Conservation (phyloP, 2,797 vertebrate genomes). For the Capromys pilorides region DNA sequence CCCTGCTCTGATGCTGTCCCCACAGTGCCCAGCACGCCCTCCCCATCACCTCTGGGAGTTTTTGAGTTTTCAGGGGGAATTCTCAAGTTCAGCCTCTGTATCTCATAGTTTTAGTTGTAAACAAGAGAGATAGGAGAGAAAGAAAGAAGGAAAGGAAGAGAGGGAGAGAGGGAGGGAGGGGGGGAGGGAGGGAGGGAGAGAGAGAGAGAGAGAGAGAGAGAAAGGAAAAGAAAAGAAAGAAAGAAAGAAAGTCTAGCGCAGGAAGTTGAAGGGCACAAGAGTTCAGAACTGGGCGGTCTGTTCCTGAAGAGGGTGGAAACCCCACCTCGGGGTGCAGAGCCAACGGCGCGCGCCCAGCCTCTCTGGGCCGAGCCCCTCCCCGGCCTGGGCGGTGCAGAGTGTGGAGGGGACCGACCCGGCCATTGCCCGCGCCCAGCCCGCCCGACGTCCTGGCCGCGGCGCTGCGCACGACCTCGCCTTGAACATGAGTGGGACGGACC, state of each 20-base stretch:
- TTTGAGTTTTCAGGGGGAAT: neutral
- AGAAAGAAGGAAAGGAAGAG: neutral
- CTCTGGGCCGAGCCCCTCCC: slow-evolving; percentile 84
- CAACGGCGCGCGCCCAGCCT: slow-evolving; percentile 85
- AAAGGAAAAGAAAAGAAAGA: neutral
- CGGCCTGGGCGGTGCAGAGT: slow-evolving; percentile 75
- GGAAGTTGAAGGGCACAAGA: slow-evolving; percentile 25
- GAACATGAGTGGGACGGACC: slow-evolving; percentile 82
- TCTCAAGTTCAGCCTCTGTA: neutral
- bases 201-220: neutral
- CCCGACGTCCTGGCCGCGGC: slow-evolving; percentile 51
- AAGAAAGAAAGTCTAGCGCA: neutral
- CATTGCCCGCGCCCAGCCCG: slow-evolving; percentile 75
- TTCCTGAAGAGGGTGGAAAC: slow-evolving; percentile 45
- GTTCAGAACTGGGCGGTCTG: slow-evolving; percentile 67
- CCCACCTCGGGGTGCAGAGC: neutral
- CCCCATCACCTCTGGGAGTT: neutral
- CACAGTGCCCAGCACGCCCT: neutral
- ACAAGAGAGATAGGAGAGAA: neutral
- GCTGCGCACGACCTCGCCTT: slow-evolving; percentile 79
- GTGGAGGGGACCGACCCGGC: no score
- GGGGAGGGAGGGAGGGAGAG: no score
- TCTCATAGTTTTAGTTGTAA: slow-evolving; percentile 29
- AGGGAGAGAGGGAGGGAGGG: neutral
- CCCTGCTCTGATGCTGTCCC: neutral